Evolutionary conservation across 2,797 vertebrate species (phyloP).

Genomic region (Enteromius fasciolatus): DNA sequence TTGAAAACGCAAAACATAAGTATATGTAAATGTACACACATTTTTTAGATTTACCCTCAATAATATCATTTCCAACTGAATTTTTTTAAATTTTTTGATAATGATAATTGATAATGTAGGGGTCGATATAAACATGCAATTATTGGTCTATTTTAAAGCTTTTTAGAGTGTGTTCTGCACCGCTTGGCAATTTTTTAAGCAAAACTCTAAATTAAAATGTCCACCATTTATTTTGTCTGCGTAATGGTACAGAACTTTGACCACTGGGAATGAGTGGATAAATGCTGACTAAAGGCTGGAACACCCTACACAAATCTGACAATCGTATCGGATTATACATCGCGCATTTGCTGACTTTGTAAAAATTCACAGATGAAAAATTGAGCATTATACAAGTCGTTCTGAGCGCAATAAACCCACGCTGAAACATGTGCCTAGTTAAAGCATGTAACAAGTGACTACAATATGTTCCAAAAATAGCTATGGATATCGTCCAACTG

Average conservation of each 20-base stretch:
- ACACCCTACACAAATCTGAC: no score
- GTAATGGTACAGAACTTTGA: background rate
- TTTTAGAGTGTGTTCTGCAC: background rate
- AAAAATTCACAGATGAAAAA: no score
- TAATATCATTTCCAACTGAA: background rate
- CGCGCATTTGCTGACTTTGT: no score
- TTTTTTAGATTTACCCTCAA: background rate
- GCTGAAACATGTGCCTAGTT: background rate
- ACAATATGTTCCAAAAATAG: background rate
- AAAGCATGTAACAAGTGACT: background rate
- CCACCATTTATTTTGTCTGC: background rate
- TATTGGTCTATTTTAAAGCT: background rate
- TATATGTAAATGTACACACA: background rate
- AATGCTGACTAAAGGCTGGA: no score
- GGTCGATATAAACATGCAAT: background rate
- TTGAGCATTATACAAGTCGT: background rate
- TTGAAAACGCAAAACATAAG: background rate
- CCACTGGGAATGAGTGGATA: background rate
- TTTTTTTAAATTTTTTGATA: background rate
- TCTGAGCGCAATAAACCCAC: background rate
- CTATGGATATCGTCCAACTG: background rate
- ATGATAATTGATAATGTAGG: background rate
- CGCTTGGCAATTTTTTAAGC: background rate
- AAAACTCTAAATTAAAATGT: background rate
- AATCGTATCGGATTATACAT: no score